Evolutionary conservation across 2,113 vertebrate species (phyloP).

Genomic region (Pterophyllum scalare): DNA sequence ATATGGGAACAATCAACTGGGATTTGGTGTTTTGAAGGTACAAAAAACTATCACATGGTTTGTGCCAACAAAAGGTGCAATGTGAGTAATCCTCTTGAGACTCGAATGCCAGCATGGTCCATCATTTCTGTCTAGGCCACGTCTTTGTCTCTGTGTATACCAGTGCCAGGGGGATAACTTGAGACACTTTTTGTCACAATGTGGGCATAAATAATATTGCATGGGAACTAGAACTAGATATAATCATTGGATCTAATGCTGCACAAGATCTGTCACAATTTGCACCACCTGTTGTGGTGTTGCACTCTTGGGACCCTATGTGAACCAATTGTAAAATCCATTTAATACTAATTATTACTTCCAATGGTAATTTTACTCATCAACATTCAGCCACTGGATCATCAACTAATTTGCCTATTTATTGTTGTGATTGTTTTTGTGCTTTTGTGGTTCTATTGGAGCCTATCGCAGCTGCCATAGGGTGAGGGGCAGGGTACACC

Average conservation of each 20-base stretch:
- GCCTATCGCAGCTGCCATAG: too few relatives aligned
- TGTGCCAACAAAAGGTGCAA: constrained; percentile 23
- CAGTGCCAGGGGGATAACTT: background rate
- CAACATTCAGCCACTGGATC: background rate
- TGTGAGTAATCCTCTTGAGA: constrained; percentile 3
- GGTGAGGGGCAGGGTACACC: too few relatives aligned
- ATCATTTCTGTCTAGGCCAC: background rate
- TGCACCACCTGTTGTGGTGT: background rate
- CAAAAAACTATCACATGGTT: constrained; percentile 8
- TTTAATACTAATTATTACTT: background rate
- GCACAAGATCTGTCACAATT: background rate
- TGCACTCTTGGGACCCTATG: background rate
- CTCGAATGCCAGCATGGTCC: background rate
- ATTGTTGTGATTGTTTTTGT: background rate
- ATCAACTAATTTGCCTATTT: background rate
- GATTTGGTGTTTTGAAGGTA: background rate
- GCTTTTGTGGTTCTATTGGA: background rate
- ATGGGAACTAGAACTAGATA: constrained; percentile 16
- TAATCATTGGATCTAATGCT: background rate
- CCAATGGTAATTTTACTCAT: background rate
- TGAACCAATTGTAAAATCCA: background rate
- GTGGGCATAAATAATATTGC: constrained; percentile 11
- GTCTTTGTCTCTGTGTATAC: constrained; percentile 2
- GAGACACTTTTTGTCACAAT: background rate
- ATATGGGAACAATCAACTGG: background rate